Base-by-base conservation (phyloP, 2,797 vertebrate species). In the Gobio occitaniae region DNA sequence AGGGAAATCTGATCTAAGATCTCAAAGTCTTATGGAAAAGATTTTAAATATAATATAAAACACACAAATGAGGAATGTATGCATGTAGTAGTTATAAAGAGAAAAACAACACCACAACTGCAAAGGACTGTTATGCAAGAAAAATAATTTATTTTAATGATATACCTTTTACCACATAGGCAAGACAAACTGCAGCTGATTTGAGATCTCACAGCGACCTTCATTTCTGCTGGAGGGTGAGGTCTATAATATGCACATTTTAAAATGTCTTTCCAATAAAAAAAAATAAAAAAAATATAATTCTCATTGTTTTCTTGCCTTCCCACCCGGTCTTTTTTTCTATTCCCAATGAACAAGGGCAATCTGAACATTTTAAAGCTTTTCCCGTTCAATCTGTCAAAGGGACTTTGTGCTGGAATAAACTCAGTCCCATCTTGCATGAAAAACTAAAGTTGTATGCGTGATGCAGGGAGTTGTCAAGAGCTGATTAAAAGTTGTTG, bases 121-220 rank as follows among this genome's bases (percentile, higher is more conserved):
- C 82, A 81, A 82, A 80, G 65, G 7, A 66, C 11, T 87, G 88
- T 92, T 95, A 95, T 91, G 93, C 94, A 95, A 95, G 93, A 96
- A 95, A 95, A 96, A 96, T 96, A 95, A 96, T 95, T 95, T 96
- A 95, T 96, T 95, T 93, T 92, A 93, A 93, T 90, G 94, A 94
- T 95, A 94, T 94, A 94, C 93, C 89, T 92, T 94, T 94, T 91
- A 95, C 91, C 92, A 95, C 94, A 94, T 86, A 91, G 93, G 94
- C 92, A 92, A 92, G 84, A 92, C 85, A 86, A 89, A 85, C 56
- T 80, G 70, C 56, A 90, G 93, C 92, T 92, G 92, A 91, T 92
- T 91, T 88, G 90, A 91, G 88, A 90, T 89, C 90, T 93, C 90
- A 92, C 92, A 93, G 91, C 84, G 86, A 91, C 91, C 93, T 89